phyloP scores from a whole-genome alignment of 2,888 invertebrate species.

The Slavum lentiscoides region DNA sequence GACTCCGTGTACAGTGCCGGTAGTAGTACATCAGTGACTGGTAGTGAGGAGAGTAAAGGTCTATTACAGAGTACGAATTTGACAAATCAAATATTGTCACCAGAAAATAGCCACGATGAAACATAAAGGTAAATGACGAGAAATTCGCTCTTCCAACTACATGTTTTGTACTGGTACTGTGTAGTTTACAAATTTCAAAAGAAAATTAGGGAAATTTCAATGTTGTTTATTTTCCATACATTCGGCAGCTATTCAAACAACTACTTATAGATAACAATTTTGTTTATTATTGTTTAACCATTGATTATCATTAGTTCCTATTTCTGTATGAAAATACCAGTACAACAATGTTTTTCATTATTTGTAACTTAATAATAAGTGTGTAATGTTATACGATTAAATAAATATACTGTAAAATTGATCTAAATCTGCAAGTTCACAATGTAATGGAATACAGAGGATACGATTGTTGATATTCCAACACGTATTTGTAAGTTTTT shows the following conservation, averaged over 20 bases:
- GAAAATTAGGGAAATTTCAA: not conserved
- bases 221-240: not conserved
- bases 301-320: conserved; percentile 43
- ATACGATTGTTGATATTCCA: not conserved
- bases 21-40: conserved; percentile 60
- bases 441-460: not conserved
- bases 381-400: not conserved
- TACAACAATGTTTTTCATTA: conserved; percentile 26
- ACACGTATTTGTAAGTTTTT: no score
- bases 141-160: not conserved
- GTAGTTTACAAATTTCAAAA: not conserved
- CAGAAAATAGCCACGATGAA: conserved; percentile 43
- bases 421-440: not conserved
- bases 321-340: conserved; percentile 13
- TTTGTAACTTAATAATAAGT: conserved; percentile 22
- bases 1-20: conserved; percentile 74
- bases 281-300: conserved; percentile 11
- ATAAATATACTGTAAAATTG: conserved; percentile 3
- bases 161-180: not conserved
- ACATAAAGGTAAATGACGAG: conserved; percentile 15
- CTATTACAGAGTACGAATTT: conserved; percentile 58
- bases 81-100: conserved; percentile 33
- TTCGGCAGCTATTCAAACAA: not conserved
- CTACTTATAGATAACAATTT: conserved; percentile 10
- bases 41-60: conserved; percentile 61